phyloP scores from a whole-genome alignment of 2,797 vertebrate genomes.

The Acropternis orthonyx region DNA sequence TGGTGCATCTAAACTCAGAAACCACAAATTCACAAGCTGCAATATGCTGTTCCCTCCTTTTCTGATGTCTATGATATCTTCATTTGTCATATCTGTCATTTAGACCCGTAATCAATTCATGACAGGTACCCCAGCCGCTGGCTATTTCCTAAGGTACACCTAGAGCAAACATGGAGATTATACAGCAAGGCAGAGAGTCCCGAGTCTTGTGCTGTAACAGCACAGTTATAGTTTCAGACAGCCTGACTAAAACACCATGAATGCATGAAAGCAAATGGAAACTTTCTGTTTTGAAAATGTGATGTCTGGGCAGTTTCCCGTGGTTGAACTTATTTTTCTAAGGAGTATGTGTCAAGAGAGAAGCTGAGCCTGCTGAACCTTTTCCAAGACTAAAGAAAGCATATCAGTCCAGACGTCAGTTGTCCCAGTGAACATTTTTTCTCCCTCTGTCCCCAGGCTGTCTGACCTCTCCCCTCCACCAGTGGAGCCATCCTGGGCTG shows the following conservation, averaged over 20 bases:
- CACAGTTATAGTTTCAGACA: slow-evolving; percentile 18
- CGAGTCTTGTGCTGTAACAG: neutral
- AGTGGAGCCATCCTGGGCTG: neutral
- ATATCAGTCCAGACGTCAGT: slow-evolving; percentile 4
- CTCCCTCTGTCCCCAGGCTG: neutral
- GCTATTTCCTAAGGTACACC: slow-evolving; percentile 7
- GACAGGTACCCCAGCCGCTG: neutral
- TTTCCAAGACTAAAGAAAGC: slow-evolving; percentile 49
- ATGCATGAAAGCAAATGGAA: slow-evolving; percentile 46
- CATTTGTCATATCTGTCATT: neutral
- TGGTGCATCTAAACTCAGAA: slow-evolving; percentile 28
- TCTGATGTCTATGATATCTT: neutral
- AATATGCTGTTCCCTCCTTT: neutral
- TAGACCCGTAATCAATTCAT: neutral
- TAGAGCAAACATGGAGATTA: slow-evolving; percentile 1
- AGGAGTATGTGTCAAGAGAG: slow-evolving; percentile 21
- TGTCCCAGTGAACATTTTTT: slow-evolving; percentile 9
- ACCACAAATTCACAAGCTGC: neutral
- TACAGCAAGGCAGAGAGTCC: neutral
- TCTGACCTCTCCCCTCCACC: slow-evolving; percentile 20
- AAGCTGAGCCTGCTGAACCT: slow-evolving; percentile 29
- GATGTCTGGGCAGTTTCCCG: slow-evolving; percentile 37
- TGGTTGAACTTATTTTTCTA: slow-evolving; percentile 50
- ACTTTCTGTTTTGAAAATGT: slow-evolving; percentile 49
- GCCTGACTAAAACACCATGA: slow-evolving; percentile 1